A percentile compares a stretch with the other conserved stretches of the same genome.
Evolutionary conservation across 2,888 invertebrate species (phyloP).

Genomic region (Automeris io): DNA sequence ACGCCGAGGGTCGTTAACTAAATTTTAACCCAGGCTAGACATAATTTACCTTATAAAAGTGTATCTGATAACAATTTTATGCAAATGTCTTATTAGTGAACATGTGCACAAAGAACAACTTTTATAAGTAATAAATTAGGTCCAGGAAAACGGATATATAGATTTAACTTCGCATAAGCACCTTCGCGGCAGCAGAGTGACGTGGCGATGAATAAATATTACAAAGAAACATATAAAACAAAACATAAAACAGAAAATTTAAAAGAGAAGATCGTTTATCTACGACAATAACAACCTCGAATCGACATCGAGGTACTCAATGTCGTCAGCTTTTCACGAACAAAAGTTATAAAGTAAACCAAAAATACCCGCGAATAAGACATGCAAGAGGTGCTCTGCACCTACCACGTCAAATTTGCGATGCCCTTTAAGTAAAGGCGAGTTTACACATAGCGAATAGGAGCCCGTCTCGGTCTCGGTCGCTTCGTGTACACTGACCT

Average conservation of each 20-base stretch:
- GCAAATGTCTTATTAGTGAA: neutral
- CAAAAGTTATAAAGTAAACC: slow-evolving; percentile 5
- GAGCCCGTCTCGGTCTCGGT: neutral
- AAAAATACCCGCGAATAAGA: neutral
- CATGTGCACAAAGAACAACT: slow-evolving; percentile 1
- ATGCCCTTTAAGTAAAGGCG: slow-evolving; percentile 5
- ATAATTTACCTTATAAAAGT: too few relatives aligned
- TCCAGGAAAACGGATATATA: slow-evolving; percentile 22
- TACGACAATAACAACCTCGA: slow-evolving; percentile 14
- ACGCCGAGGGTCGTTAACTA: too few relatives aligned
- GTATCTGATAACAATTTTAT: neutral
- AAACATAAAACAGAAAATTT: slow-evolving; percentile 5
- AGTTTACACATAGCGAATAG: slow-evolving; percentile 4
- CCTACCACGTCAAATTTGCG: slow-evolving; percentile 6
- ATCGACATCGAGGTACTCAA: slow-evolving; percentile 8
- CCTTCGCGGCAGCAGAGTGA: slow-evolving; percentile 39
- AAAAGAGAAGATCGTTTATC: slow-evolving; percentile 5
- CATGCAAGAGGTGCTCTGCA: slow-evolving; percentile 2
- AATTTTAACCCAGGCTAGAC: too few relatives aligned
- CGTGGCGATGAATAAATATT: slow-evolving; percentile 11
- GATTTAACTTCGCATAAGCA: slow-evolving; percentile 37
- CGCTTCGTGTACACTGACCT: neutral
- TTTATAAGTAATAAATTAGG: slow-evolving; percentile 9
- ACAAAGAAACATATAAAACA: slow-evolving; percentile 8
- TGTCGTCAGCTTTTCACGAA: slow-evolving; percentile 7